Percentiles rank a stretch among this genome's conserved stretches.
Evolutionary conservation across 1,140 invertebrate genomes (phyloP).

Genomic region (Bathynomus jamesi): DNA sequence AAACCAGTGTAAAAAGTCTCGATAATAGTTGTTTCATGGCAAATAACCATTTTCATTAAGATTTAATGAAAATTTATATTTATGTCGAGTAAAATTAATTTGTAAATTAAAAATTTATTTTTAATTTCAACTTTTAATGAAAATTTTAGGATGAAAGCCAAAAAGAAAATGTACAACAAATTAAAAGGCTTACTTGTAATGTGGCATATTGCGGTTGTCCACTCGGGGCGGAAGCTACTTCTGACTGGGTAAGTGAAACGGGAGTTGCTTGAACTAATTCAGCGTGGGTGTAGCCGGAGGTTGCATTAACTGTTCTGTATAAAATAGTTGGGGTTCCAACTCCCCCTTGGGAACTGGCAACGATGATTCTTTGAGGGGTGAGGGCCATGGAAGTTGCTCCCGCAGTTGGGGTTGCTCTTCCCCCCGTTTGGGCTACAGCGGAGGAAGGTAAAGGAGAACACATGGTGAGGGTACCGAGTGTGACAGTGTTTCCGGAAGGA

Average conservation of each 20-base stretch:
- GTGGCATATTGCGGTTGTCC: slow-evolving; percentile 34
- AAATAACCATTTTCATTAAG: too few species aligned
- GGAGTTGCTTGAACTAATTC: slow-evolving; percentile 46
- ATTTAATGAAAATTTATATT: too few species aligned
- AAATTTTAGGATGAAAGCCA: too few species aligned
- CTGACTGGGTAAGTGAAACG: slow-evolving; percentile 38
- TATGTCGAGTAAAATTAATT: too few species aligned
- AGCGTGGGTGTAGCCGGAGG: slow-evolving; percentile 39
- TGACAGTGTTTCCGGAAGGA: background rate
- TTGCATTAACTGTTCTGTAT: slow-evolving; percentile 26
- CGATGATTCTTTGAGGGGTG: slow-evolving; percentile 1
- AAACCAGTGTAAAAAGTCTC: too few species aligned
- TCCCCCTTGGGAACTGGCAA: slow-evolving; percentile 5
- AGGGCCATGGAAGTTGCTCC: background rate
- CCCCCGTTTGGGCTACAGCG: slow-evolving; percentile 21
- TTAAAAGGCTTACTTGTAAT: slow-evolving; percentile 17
- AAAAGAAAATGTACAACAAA: slow-evolving; percentile 11
- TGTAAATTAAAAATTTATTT: too few species aligned
- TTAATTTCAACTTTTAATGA: too few species aligned
- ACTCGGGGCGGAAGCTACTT: slow-evolving; percentile 5
- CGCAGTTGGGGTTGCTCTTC: slow-evolving; percentile 23
- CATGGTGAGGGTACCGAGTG: background rate
- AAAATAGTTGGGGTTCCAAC: slow-evolving; percentile 21
- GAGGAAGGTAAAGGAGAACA: background rate
- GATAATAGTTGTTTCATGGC: too few species aligned